Conservation (phyloP, 1,140 invertebrate species). For the Drosophila malerkotliana region DNA sequence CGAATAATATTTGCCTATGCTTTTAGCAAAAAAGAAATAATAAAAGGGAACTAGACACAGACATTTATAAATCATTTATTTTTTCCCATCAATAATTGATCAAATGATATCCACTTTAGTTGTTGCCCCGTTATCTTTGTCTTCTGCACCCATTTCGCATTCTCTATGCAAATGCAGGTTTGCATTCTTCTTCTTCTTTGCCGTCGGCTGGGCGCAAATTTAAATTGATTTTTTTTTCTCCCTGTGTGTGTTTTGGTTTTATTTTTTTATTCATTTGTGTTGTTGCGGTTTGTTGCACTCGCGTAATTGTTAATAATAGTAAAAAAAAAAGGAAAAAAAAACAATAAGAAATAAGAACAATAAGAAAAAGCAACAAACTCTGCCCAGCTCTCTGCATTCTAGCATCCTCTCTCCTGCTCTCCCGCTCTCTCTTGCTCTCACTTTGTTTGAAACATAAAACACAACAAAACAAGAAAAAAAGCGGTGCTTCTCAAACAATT, state of each 20-base stretch:
- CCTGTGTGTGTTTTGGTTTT: conserved; percentile 7
- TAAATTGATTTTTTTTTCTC: conserved; percentile 68
- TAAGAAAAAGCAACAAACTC: neutral
- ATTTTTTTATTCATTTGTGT: neutral
- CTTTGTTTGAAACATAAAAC: neutral
- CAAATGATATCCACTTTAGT: conserved; percentile 25
- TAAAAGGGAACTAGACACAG: too few relatives aligned
- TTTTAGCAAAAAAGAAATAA: too few relatives aligned
- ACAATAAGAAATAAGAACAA: conserved; percentile 3
- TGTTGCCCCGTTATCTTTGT: neutral
- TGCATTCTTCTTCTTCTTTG: neutral
- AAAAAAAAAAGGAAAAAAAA: neutral
- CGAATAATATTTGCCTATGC: conserved; percentile 3
- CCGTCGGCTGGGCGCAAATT: conserved; percentile 46
- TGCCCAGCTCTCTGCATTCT: too few relatives aligned
- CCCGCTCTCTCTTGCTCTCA: neutral
- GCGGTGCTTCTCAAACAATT: conserved; percentile 13
- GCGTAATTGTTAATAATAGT: conserved; percentile 36
- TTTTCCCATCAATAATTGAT: conserved; percentile 16
- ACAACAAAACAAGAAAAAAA: neutral
- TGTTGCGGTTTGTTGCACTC: conserved; percentile 47
- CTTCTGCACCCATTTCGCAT: conserved; percentile 47
- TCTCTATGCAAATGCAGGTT: conserved; percentile 8
- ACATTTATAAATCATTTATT: too few relatives aligned
- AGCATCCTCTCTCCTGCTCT: neutral